Base-by-base conservation (phyloP, 2,113 vertebrate species). In the Romanogobio albipinnatus region DNA sequence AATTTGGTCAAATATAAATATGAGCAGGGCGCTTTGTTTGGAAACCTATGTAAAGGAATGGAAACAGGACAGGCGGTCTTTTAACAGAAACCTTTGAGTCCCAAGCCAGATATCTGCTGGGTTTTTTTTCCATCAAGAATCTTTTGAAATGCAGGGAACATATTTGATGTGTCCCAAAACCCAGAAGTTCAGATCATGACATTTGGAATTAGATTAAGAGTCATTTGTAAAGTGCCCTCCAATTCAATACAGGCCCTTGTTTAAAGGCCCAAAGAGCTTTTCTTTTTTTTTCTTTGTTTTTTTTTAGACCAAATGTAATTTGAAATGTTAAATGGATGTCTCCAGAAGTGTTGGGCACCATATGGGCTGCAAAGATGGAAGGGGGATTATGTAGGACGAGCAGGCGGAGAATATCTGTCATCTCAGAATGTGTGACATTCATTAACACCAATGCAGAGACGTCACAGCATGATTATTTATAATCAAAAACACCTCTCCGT, bases 381-480 rank as follows among this genome's bases (percentile, higher is more conserved):
- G 59, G 45, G 24, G 53, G 89, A 89, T 94, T 93, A 93, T 92
- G 89, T 91, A 62, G 29, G 64, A 76, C 49, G 87, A 85, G 86
- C 88, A 87, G 82, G 86, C 78, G 75, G 56, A 84, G 89, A 84
- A 83, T 81, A 49, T 80, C 70, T 59, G 39, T 90, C 82, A 78
- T 88, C 51, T 29, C 29, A 86, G 78, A 90, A 47, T 71, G 82
- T 90, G 92, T 88, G 90, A 89, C 90, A 90, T 91, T 93, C 90
- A 93, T 93, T 92, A 93, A 88, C 86, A 89, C 90, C 76, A 66
- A 78, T 17, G 85, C 89, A 90, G 87, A 85, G 56, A 59, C 68
- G 33, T 70, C 71, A 59, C 45, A 59, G 64, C 53, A 36, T 71
- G 81, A 68, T 58, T 58, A 71, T 51, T 81, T 82, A 43, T 71